Percentiles rank a stretch among this genome's conserved stretches.
Evolutionary conservation across 2,797 vertebrate genomes (phyloP).

Genomic region (Lophura swinhoii): DNA sequence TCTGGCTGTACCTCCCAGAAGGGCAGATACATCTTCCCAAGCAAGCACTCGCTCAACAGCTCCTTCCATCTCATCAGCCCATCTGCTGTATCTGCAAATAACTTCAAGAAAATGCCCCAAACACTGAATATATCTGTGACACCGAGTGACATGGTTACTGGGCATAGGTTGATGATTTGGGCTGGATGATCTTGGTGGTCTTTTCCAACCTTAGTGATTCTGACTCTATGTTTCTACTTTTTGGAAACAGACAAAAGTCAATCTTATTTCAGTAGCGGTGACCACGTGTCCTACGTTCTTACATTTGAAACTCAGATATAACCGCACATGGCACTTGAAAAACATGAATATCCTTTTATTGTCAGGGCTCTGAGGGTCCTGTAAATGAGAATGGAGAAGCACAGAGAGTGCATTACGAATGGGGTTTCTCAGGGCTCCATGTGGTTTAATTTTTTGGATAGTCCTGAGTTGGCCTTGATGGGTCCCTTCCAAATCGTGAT

Average conservation of each 20-base stretch:
- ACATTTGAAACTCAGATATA: background rate
- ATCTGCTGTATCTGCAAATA: constrained; percentile 44
- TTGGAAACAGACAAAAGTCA: background rate
- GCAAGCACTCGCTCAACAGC: background rate
- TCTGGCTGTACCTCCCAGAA: background rate
- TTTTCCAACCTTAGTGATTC: too few relatives aligned
- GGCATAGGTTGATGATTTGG: too few relatives aligned
- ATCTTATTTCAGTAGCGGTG: background rate
- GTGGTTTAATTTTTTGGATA: too few relatives aligned
- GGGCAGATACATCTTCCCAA: constrained; percentile 1
- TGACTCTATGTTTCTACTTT: background rate
- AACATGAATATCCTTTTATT: background rate
- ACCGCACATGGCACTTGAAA: background rate
- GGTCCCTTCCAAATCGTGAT: too few relatives aligned
- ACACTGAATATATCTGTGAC: background rate
- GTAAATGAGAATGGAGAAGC: background rate
- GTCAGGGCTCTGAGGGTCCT: background rate
- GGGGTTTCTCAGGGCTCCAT: background rate
- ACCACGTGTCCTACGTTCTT: background rate
- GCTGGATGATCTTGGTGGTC: too few relatives aligned
- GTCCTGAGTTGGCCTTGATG: too few relatives aligned
- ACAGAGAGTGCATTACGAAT: background rate
- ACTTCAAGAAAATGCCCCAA: constrained; percentile 21
- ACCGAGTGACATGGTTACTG: too few relatives aligned
- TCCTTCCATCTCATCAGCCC: constrained; percentile 36